Evolutionary conservation across 92 coral and sea anemone genomes (phyloP).

Genomic region (Zoanthus sansibaricus): DNA sequence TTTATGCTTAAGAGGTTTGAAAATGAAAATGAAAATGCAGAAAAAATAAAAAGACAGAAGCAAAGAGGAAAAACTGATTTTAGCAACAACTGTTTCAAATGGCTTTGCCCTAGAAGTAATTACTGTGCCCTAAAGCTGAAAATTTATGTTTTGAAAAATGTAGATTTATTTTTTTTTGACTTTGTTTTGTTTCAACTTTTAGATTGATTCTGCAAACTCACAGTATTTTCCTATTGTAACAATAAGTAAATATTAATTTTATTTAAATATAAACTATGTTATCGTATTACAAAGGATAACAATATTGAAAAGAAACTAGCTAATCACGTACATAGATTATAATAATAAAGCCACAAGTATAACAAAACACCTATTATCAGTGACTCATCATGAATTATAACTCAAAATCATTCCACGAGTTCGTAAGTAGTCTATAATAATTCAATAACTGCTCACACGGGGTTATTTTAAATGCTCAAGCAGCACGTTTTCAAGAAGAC

Average conservation of each 20-base stretch:
- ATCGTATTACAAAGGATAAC: no score
- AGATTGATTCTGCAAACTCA: no score
- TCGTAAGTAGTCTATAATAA: not conserved
- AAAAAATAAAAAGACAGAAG: slow-evolving; percentile 6
- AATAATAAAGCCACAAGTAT: not conserved
- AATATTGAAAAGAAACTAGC: no score
- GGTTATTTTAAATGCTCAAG: not conserved
- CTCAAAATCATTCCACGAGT: not conserved
- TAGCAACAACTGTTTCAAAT: not conserved
- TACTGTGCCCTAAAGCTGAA: slow-evolving; percentile 7
- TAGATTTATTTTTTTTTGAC: not conserved
- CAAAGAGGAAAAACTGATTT: not conserved
- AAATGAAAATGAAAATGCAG: not conserved
- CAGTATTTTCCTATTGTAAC: no score
- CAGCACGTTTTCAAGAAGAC: slow-evolving; percentile 13
- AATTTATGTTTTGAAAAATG: not conserved
- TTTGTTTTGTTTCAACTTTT: not conserved
- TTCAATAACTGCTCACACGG: slow-evolving; percentile 11
- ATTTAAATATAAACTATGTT: no score
- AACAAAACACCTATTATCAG: not conserved
- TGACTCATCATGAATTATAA: not conserved
- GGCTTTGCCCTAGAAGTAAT: not conserved
- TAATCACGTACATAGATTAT: no score
- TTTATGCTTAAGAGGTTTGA: not conserved
- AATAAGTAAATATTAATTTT: no score